phyloP scores from a whole-genome alignment of 2,113 vertebrate genomes.

The Amazona vittata region DNA sequence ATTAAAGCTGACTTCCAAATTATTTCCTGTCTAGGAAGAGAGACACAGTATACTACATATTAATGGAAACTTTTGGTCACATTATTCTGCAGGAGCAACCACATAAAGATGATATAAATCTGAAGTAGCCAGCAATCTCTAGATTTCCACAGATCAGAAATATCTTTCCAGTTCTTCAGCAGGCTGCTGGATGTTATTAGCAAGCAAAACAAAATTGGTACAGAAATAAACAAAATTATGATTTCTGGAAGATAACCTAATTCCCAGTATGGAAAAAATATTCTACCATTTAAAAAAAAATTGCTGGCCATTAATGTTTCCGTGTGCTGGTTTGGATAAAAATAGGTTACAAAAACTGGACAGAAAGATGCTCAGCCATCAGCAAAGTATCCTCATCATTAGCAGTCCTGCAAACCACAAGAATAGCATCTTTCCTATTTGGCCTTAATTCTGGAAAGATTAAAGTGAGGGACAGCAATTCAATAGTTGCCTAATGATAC shows the following conservation, averaged over 20 bases:
- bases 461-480: background rate
- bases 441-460: background rate
- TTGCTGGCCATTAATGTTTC: background rate
- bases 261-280: background rate
- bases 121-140: background rate
- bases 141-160: background rate
- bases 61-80: background rate
- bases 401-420: background rate
- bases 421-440: background rate
- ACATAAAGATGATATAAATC: background rate
- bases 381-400: background rate
- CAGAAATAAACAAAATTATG: background rate
- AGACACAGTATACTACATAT: background rate
- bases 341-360: background rate
- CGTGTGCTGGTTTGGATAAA: background rate
- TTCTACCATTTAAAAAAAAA: background rate
- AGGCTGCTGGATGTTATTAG: background rate
- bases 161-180: background rate
- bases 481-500: background rate
- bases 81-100: background rate
- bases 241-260: background rate
- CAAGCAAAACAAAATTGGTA: background rate
- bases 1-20: background rate
- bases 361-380: slow-evolving; percentile 1
- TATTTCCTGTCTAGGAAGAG: background rate